Evolutionary conservation across 2,113 vertebrate species (phyloP).

Genomic region (Lates calcarifer): DNA sequence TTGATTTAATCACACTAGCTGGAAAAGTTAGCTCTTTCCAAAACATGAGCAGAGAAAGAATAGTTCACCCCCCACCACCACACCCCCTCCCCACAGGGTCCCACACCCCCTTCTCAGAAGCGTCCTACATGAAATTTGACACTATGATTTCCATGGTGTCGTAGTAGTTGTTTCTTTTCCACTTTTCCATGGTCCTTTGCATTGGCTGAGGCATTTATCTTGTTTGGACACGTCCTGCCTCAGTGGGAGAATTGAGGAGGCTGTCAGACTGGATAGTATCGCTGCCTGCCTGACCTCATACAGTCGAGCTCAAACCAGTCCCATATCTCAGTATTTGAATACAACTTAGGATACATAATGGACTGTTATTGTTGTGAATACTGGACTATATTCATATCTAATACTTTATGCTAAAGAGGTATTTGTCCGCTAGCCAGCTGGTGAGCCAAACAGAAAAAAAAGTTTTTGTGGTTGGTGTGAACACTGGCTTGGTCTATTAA

Average conservation of each 20-base stretch:
- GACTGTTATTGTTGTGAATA: not conserved
- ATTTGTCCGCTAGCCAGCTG: not conserved
- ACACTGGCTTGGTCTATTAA: not conserved
- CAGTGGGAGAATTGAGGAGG: constrained; percentile 40
- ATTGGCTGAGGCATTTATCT: constrained; percentile 47
- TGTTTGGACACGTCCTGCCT: constrained; percentile 69
- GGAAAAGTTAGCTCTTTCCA: constrained; percentile 35
- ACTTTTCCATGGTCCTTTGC: constrained; percentile 54
- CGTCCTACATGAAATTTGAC: constrained; percentile 62
- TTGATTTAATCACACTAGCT: constrained; percentile 30
- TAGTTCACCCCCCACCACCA: constrained; percentile 35
- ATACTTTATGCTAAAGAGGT: constrained; percentile 6
- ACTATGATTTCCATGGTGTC: constrained; percentile 53
- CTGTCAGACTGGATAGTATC: constrained; percentile 40
- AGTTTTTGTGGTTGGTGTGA: not conserved
- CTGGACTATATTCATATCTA: not conserved
- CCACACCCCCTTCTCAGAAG: constrained; percentile 21
- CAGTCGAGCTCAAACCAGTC: constrained; percentile 20
- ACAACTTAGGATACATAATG: constrained; percentile 2
- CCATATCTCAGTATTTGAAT: constrained; percentile 26
- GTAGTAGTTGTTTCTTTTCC: constrained; percentile 39
- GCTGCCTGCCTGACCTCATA: constrained; percentile 1
- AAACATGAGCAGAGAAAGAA: constrained; percentile 44
- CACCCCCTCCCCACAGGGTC: constrained; percentile 29
- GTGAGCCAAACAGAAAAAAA: not conserved